These are phyloP conservation scores for Decapterus maruadsi DNA, from an alignment of 2,797 vertebrate genomes.

Conservation along the genomic window DNA sequence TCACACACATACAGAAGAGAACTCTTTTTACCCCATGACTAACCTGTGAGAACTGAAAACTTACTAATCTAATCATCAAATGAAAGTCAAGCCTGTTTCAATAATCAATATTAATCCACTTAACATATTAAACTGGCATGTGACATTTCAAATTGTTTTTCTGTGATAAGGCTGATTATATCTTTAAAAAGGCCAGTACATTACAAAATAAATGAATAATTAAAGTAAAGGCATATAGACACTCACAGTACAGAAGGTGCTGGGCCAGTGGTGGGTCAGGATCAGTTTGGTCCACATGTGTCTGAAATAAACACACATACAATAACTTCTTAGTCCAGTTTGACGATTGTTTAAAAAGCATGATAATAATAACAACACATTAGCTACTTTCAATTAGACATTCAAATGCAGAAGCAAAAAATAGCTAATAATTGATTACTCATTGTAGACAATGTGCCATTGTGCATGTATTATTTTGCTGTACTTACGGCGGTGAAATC, in stretches of 20 bases:
- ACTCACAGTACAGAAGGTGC: constrained; percentile 85
- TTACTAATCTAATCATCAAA: background rate
- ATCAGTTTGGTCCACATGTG: constrained; percentile 84
- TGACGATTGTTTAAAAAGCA: background rate
- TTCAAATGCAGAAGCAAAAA: background rate
- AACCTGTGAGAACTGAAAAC: background rate
- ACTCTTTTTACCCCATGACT: background rate
- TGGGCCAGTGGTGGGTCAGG: constrained; percentile 88
- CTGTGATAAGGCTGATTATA: background rate
- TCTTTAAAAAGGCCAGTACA: background rate
- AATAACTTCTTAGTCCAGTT: background rate
- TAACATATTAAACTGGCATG: background rate
- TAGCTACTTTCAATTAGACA: background rate
- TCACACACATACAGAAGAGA: background rate
- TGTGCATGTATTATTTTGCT: background rate
- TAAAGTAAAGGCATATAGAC: background rate
- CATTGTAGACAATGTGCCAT: background rate
- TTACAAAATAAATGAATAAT: background rate
- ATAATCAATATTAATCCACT: too few relatives aligned
- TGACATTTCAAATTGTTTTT: background rate
- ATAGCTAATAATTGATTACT: background rate
- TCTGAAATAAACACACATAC: constrained; percentile 65
- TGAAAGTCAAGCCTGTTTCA: background rate
- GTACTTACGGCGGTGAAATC: constrained; percentile 67
- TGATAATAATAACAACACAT: background rate